Percentiles rank a stretch among this genome's conserved stretches.
phyloP scores from a whole-genome alignment of 2,113 vertebrate genomes.

The Zosterops lateralis region DNA sequence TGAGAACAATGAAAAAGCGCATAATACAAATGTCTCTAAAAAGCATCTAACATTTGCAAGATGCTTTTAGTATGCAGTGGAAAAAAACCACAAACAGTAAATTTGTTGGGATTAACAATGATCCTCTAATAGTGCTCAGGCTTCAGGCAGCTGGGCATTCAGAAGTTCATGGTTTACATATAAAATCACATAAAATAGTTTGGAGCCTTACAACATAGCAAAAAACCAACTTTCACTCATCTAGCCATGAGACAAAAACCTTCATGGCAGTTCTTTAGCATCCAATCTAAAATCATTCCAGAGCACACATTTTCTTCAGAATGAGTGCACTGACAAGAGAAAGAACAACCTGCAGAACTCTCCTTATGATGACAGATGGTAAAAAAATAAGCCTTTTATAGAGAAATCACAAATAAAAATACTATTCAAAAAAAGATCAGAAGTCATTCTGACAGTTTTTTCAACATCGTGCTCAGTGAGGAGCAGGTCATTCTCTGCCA shows the following conservation, averaged over 20 bases:
- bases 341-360: background rate
- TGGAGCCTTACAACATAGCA: background rate
- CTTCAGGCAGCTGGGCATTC: background rate
- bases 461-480: background rate
- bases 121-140: background rate
- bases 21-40: background rate
- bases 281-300: background rate
- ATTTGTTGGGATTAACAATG: background rate
- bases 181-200: background rate
- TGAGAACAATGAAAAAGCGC: background rate
- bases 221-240: background rate
- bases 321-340: background rate
- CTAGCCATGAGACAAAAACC: background rate
- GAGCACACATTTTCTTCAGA: background rate
- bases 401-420: background rate
- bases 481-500: background rate
- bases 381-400: background rate
- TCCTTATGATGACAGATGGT: background rate
- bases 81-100: background rate
- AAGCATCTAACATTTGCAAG: background rate
- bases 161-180: background rate
- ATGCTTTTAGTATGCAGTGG: background rate
- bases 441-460: background rate
- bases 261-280: background rate
- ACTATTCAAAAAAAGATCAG: background rate